A percentile compares a stretch with the other conserved stretches of the same genome.
Conservation (phyloP, 1,140 invertebrate species). For the Aphaenogaster rudis region DNA sequence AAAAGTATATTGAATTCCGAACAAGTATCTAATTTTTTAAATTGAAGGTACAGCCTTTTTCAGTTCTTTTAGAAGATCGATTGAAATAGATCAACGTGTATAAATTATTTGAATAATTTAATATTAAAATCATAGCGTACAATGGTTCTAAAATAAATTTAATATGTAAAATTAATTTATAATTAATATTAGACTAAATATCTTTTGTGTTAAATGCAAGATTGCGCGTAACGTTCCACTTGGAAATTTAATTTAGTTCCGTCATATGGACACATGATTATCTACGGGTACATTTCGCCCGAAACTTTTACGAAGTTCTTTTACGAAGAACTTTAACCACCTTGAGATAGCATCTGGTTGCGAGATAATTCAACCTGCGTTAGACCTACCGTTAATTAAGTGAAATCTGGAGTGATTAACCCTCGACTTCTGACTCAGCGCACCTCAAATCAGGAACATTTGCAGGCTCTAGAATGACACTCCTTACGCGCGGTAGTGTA, state of each 20-base stretch:
- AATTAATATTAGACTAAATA: not conserved
- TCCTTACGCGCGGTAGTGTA: not conserved
- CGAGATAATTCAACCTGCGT: constrained; percentile 60
- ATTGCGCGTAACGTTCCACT: constrained; percentile 18
- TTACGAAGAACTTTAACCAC: constrained; percentile 51
- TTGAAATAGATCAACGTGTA: not conserved
- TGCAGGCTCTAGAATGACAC: not conserved
- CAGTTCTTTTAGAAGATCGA: not conserved
- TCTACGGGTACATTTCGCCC: constrained; percentile 41
- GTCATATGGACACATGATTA: constrained; percentile 26
- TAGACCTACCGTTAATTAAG: constrained; percentile 66
- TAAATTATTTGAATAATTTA: not conserved
- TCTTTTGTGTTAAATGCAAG: not conserved
- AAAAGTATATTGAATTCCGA: not conserved
- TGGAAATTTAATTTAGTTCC: constrained; percentile 54
- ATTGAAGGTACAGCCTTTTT: not conserved
- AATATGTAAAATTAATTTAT: constrained; percentile 1
- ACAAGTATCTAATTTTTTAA: not conserved
- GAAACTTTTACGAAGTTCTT: constrained; percentile 72
- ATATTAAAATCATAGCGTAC: not conserved
- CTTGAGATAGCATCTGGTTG: constrained; percentile 57
- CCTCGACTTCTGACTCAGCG: constrained; percentile 58
- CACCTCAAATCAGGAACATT: constrained; percentile 32
- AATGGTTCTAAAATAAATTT: not conserved
- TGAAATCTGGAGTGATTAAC: constrained; percentile 59